Base-by-base conservation (phyloP, 2,113 vertebrate genomes). In the Leucopternis melanops region DNA sequence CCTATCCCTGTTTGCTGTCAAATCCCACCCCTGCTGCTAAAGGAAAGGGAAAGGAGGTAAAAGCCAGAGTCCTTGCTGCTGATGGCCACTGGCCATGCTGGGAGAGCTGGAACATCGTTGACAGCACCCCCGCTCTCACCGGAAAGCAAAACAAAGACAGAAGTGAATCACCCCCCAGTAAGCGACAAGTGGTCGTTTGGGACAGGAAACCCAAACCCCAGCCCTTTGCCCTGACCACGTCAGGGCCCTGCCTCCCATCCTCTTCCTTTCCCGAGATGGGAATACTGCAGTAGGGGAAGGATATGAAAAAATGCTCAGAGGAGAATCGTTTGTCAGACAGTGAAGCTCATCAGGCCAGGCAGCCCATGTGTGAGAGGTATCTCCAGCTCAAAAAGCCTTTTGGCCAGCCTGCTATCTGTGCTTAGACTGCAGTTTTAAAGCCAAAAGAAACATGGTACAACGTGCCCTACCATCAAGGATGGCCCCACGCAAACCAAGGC, bases 171-270 rank as follows among this genome's bases (percentile, higher is more conserved):
- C 42, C 73, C 81, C 81, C 72, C 34, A 8, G 8, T 2, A 12
- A 66, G 29, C n/a, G 62, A 4, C 22, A 5, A 91, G 62, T 25
- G 61, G n/a, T 59, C 6, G 0, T 38, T 38, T 23, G 73, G 81
- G 90, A 97, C 84, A 95, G 95, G 97, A 97, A 94, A 86, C 52
- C 47, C 85, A 88, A 78, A 94, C 52, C 69, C 52, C 63, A 94
- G 81, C 67, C 74, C 94, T 55, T 11, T 93, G 86, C 83, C 90
- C 89, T 70, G 75, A 54, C 69, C 1, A 0, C 16, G 1, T 1
- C 1, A 0, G 36, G 47, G 75, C 27, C 54, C 70, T 80, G 79
- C 85, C 93, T 92, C 92, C 81, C 95, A 91, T 57, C 86, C 94
- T 94, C 61, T 89, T 97, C 95, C 95, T 87, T 82, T 71, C 85